A percentile compares a stretch with the other conserved stretches of the same genome.
These are phyloP conservation scores for Nomada ruficornis DNA, from an alignment of 2,888 invertebrate genomes.

Conservation along the genomic window DNA sequence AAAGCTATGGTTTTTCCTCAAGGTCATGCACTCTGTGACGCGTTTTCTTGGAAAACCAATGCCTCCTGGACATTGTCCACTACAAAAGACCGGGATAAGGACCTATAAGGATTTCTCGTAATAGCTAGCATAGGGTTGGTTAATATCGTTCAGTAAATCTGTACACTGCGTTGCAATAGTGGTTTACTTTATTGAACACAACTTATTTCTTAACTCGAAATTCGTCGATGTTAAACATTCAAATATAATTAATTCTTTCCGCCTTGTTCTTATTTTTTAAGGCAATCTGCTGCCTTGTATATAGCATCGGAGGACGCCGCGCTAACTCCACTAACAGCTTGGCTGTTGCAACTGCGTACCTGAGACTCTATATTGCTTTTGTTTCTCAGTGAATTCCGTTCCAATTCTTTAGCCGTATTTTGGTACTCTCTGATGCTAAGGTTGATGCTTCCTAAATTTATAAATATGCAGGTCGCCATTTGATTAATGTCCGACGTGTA, in stretches of 20 bases:
- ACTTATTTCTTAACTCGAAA: too few relatives aligned
- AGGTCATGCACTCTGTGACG: too few relatives aligned
- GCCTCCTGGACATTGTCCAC: too few relatives aligned
- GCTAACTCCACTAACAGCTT: neutral
- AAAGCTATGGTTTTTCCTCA: too few relatives aligned
- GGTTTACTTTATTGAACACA: too few relatives aligned
- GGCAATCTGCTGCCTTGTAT: conserved; percentile 14
- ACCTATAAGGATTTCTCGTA: too few relatives aligned
- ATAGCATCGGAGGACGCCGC: neutral
- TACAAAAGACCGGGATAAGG: too few relatives aligned
- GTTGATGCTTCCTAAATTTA: conserved; percentile 30
- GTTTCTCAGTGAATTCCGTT: neutral
- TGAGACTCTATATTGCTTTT: neutral
- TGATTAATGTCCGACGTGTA: conserved; percentile 9
- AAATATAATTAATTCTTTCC: neutral
- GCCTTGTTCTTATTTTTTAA: neutral
- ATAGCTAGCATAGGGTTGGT: too few relatives aligned
- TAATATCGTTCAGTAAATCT: too few relatives aligned
- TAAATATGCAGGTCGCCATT: conserved; percentile 49
- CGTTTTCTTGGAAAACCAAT: too few relatives aligned
- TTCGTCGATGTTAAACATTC: too few relatives aligned
- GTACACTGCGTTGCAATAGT: too few relatives aligned
- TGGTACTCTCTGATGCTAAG: conserved; percentile 14
- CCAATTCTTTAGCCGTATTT: neutral
- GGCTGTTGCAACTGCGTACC: neutral